Evolutionary conservation across 2,888 invertebrate species (phyloP).

Genomic region (Esperia sulphurella): DNA sequence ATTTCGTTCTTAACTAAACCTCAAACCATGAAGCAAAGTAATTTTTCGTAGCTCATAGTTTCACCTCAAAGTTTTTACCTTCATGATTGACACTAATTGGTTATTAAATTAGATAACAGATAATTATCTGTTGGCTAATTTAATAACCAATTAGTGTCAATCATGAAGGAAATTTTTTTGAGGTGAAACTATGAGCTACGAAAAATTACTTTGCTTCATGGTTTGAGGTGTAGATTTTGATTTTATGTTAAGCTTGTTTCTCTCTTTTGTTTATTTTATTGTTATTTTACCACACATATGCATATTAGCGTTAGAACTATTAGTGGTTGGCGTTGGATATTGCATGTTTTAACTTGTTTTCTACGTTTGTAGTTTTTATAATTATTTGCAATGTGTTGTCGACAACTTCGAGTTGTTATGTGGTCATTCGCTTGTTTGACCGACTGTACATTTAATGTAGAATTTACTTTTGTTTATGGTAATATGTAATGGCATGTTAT

Average conservation of each 20-base stretch:
- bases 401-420: background rate
- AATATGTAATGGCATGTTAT: too few relatives aligned
- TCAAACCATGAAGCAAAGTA: too few relatives aligned
- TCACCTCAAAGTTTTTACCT: too few relatives aligned
- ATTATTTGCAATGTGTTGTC: slow-evolving; percentile 2
- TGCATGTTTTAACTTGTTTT: slow-evolving; percentile 1
- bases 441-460: background rate
- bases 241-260: slow-evolving; percentile 16
- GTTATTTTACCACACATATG: slow-evolving; percentile 55
- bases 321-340: slow-evolving; percentile 11
- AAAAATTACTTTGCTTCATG: too few relatives aligned
- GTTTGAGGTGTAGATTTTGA: slow-evolving; percentile 11
- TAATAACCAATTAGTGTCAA: too few relatives aligned
- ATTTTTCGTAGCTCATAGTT: too few relatives aligned
- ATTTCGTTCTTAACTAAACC: too few relatives aligned
- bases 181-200: too few relatives aligned
- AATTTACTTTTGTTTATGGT: background rate
- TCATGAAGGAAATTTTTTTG: too few relatives aligned
- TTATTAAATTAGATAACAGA: too few relatives aligned
- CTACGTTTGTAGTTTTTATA: background rate
- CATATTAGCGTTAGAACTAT: slow-evolving; percentile 26
- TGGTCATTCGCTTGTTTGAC: background rate
- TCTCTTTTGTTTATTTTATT: slow-evolving; percentile 21
- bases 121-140: too few relatives aligned
- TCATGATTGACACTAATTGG: too few relatives aligned